Evolutionary conservation across 2,113 vertebrate genomes (phyloP).

Genomic region (Mellivora capensis): DNA sequence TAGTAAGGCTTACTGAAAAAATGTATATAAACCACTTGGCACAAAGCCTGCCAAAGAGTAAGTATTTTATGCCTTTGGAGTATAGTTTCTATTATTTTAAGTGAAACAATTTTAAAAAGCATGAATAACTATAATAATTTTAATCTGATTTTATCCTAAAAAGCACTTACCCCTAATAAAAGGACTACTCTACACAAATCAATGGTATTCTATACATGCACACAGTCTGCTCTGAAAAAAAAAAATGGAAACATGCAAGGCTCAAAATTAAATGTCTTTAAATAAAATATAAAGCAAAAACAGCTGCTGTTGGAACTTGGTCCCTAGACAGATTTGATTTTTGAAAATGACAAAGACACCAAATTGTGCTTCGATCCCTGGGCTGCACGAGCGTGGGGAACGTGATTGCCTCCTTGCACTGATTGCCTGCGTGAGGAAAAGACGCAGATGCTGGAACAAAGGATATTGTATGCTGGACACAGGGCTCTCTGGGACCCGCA

Average conservation of each 20-base stretch:
- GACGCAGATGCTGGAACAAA: conserved; percentile 61
- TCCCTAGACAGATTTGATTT: conserved; percentile 55
- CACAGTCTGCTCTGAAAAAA: background rate
- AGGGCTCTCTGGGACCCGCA: background rate
- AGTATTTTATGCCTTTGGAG: background rate
- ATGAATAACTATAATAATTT: background rate
- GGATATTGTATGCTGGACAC: conserved; percentile 7
- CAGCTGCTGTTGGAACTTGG: conserved; percentile 54
- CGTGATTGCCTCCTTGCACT: background rate
- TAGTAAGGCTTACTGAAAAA: background rate
- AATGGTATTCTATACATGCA: background rate
- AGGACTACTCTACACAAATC: background rate
- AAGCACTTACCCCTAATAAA: background rate
- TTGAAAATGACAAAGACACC: conserved; percentile 58
- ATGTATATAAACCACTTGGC: background rate
- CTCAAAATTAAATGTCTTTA: conserved; percentile 59
- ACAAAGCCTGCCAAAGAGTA: background rate
- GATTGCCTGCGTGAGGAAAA: background rate
- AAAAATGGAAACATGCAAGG: background rate
- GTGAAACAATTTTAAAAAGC: background rate
- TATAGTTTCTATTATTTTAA: background rate
- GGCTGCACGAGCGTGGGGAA: background rate
- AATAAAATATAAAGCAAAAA: conserved; percentile 69
- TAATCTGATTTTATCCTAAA: background rate
- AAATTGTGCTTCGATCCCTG: conserved; percentile 42